Base-by-base conservation (phyloP, 2,797 vertebrate species). In the Clarias pachynema region DNA sequence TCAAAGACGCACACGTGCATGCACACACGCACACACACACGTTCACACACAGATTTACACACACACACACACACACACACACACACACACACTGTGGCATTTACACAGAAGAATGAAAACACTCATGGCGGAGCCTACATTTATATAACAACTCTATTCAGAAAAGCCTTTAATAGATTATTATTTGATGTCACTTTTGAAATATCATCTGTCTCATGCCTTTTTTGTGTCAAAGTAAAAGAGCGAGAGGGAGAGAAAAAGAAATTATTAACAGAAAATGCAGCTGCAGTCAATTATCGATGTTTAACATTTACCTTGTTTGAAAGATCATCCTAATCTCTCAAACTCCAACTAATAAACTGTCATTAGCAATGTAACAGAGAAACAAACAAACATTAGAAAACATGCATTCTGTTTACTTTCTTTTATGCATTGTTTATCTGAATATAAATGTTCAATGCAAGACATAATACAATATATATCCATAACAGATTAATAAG, bases 141-240 rank as follows among this genome's bases (percentile, higher is more conserved):
- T 85, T 44, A 70, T 31, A 72, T 5, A 80, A 53, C 37, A 70
- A 62, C 57, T 72, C 40, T 74, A 3, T 66, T 65, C n/a, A 73
- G 40, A 65, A n/a, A 85, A 4, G 29, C 34, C 14, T 60, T 81
- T n/a, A 74, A n/a, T 66, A 57, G 34, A 37, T 49, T 56, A 80
- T 62, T 53, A 80, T 49, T 37, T 74, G 37, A 74, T 40, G 81
- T 84, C 53, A 68, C 77, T 65, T 87, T 69, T 69, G n/a, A 83
- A 84, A 87, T 29, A 84, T n/a, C 57, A 66, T 66, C 60, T 66
- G 31, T 34, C 78, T 79, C 44, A 66, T 40, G 49, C 15, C 16
- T 74, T 31, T 70, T 73, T 82, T 16, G 44, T 68, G 77, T 53
- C 37, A 60, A 12, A n/a, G 59, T 18, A 69, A 65, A 15, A 26